Evolutionary conservation across 2,797 vertebrate species (phyloP).

Genomic region (Hapalemur alaotrensis): DNA sequence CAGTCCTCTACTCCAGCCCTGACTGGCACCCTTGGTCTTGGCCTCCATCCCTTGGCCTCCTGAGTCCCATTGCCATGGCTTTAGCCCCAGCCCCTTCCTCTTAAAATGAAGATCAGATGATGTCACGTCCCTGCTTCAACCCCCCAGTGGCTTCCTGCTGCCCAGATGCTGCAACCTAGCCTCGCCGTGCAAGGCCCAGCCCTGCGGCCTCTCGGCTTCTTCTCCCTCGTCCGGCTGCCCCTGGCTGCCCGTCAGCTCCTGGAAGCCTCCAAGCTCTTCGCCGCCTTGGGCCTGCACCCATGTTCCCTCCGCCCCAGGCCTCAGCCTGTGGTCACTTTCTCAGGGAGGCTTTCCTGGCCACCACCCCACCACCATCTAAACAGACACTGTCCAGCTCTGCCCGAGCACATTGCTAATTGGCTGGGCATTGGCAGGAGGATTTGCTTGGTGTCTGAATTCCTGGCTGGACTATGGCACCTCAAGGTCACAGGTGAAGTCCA

Average conservation of each 20-base stretch:
- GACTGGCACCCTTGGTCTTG: neutral
- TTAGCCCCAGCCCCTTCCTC: neutral
- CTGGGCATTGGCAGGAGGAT: accelerated
- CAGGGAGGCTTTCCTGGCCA: neutral
- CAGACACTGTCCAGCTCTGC: accelerated
- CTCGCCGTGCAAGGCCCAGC: neutral
- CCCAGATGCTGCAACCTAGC: accelerated
- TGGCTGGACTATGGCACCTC: neutral
- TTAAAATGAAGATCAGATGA: neutral
- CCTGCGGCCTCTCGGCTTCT: neutral
- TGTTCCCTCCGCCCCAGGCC: too few relatives aligned
- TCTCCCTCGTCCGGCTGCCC: neutral
- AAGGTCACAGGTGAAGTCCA: neutral
- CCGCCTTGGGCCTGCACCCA: neutral
- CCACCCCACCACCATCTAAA: neutral
- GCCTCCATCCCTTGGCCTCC: neutral
- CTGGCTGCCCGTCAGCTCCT: neutral
- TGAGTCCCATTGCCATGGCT: neutral
- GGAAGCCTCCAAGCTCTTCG: neutral
- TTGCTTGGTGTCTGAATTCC: neutral
- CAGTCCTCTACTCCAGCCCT: neutral
- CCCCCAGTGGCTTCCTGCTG: neutral
- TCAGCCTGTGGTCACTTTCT: neutral
- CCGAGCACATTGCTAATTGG: neutral
- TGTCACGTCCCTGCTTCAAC: neutral